A percentile compares a stretch with the other conserved stretches of the same genome.
These are phyloP conservation scores for Burhinus bistriatus DNA, from an alignment of 2,113 vertebrate species.

Conservation along the genomic window DNA sequence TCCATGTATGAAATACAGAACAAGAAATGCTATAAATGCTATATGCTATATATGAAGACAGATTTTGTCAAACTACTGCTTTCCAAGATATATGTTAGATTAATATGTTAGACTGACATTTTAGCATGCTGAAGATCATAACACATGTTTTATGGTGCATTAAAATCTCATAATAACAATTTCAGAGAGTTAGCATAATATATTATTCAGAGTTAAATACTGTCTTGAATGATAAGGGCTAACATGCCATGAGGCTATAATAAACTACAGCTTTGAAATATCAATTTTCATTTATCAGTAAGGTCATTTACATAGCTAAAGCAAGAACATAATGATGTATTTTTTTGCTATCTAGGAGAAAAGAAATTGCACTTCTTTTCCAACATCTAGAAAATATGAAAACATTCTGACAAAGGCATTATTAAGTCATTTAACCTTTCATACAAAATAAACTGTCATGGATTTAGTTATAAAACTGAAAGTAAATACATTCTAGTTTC, in stretches of 20 bases:
- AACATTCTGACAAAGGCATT: background rate
- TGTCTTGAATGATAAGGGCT: constrained; percentile 51
- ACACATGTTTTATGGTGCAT: constrained; percentile 48
- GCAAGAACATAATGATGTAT: background rate
- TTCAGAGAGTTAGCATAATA: constrained; percentile 38
- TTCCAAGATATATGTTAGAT: background rate
- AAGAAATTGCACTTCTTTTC: background rate
- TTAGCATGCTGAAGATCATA: constrained; percentile 27
- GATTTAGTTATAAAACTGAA: constrained; percentile 26
- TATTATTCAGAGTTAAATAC: constrained; percentile 61
- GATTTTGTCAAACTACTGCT: background rate
- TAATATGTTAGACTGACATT: constrained; percentile 1
- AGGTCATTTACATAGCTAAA: constrained; percentile 45
- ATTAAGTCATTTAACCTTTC: constrained; percentile 43
- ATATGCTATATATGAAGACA: background rate
- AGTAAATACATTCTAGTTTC: background rate
- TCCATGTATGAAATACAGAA: background rate
- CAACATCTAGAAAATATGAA: background rate
- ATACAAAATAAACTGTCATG: background rate
- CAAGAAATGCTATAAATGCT: background rate
- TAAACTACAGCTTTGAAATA: constrained; percentile 55
- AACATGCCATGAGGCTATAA: constrained; percentile 21
- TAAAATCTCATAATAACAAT: constrained; percentile 46
- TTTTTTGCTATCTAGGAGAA: background rate
- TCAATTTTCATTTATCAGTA: constrained; percentile 50